Percentiles rank a stretch among this genome's conserved stretches.
phyloP scores from a whole-genome alignment of 2,888 invertebrate species.

The Pogonocherus hispidulus region DNA sequence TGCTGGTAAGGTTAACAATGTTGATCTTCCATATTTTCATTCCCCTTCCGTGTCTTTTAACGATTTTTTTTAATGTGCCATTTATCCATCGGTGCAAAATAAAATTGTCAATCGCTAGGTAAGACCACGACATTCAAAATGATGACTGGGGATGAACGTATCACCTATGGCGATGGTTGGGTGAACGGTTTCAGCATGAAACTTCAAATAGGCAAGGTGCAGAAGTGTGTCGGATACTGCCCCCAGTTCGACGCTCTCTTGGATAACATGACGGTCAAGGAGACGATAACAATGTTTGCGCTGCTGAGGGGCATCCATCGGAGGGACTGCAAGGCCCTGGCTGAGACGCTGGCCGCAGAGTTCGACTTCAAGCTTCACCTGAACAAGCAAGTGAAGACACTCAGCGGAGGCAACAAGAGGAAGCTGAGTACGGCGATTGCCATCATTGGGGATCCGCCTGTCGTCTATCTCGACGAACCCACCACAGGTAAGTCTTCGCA shows the following conservation, averaged over 20 bases:
- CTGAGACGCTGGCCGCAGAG: constrained; percentile 64
- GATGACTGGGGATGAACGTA: constrained; percentile 86
- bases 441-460: constrained; percentile 71
- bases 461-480: constrained; percentile 71
- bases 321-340: constrained; percentile 58
- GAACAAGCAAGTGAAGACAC: constrained; percentile 67
- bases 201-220: constrained; percentile 72
- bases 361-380: constrained; percentile 68
- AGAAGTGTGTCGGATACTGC: constrained; percentile 73
- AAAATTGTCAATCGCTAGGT: too few relatives aligned
- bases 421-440: constrained; percentile 73
- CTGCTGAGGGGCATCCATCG: constrained; percentile 69
- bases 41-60: too few relatives aligned
- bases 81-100: too few relatives aligned
- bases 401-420: constrained; percentile 73
- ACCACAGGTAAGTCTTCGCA: constrained; percentile 70
- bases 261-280: constrained; percentile 71
- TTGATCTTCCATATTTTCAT: too few relatives aligned
- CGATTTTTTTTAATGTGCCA: too few relatives aligned
- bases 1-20: too few relatives aligned
- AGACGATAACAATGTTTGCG: constrained; percentile 71
- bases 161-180: constrained; percentile 80
- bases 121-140: constrained; percentile 93
- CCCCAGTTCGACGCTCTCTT: constrained; percentile 74
- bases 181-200: constrained; percentile 69